These are phyloP conservation scores for Pseudomyrmex concolor DNA, from an alignment of 1,140 invertebrate species.

Conservation along the genomic window DNA sequence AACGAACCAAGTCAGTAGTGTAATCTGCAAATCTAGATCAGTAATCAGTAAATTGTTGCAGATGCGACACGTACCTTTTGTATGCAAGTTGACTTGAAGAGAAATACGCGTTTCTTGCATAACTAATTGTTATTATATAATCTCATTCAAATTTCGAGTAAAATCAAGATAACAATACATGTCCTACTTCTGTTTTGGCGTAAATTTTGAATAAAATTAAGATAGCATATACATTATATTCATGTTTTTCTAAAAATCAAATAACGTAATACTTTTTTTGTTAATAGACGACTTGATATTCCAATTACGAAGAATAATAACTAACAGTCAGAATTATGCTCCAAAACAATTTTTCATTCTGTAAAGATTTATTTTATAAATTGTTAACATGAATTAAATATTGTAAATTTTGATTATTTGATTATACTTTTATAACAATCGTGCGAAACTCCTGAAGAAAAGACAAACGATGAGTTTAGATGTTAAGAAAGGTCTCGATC, in stretches of 20 bases:
- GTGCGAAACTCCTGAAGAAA: not conserved
- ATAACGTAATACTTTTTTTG: too few species aligned
- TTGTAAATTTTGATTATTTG: not conserved
- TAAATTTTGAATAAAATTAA: too few species aligned
- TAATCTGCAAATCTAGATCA: not conserved
- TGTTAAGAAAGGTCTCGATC: conserved; percentile 51
- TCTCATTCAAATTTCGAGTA: too few species aligned
- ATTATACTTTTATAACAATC: not conserved
- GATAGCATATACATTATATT: too few species aligned
- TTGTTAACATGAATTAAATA: not conserved
- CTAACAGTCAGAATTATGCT: too few species aligned
- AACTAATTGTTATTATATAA: not conserved
- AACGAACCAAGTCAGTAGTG: not conserved
- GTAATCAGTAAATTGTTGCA: not conserved
- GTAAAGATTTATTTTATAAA: too few species aligned
- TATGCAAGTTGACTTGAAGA: not conserved
- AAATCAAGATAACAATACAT: too few species aligned
- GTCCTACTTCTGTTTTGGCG: too few species aligned
- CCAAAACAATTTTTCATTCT: too few species aligned
- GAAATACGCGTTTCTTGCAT: not conserved
- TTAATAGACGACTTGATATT: too few species aligned
- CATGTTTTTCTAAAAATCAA: too few species aligned
- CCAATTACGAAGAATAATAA: too few species aligned
- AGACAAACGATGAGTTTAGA: not conserved
- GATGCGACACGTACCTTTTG: not conserved